phyloP scores from a whole-genome alignment of 1,140 invertebrate species.

The Drosophila repleta region DNA sequence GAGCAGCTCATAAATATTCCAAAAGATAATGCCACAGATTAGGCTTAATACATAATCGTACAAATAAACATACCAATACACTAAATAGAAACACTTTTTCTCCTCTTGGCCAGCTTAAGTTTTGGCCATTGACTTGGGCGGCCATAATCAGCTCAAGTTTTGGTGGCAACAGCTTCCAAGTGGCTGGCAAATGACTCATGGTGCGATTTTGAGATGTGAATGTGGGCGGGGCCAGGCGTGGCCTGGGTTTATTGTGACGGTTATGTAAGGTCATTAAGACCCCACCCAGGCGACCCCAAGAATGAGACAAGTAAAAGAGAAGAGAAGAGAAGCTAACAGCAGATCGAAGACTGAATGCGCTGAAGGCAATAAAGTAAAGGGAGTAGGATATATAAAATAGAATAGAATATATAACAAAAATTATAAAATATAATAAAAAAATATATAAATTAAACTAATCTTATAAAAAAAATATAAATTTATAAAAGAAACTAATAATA shows the following conservation, averaged over 20 bases:
- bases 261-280: conserved; percentile 39
- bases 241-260: not conserved
- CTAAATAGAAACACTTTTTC: too few relatives aligned
- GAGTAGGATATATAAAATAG: too few relatives aligned
- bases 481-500: too few relatives aligned
- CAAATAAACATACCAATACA: too few relatives aligned
- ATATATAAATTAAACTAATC: too few relatives aligned
- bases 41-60: too few relatives aligned
- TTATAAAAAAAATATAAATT: too few relatives aligned
- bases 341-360: conserved; percentile 1
- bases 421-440: too few relatives aligned
- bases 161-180: conserved; percentile 14
- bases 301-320: conserved; percentile 6
- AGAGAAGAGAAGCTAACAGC: not conserved
- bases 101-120: not conserved
- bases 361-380: too few relatives aligned
- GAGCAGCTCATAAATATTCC: not conserved
- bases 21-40: too few relatives aligned
- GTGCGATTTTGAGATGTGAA: not conserved
- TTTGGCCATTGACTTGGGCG: conserved; percentile 19
- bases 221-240: not conserved
- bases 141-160: conserved; percentile 19
- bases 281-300: conserved; percentile 28
- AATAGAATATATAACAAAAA: too few relatives aligned
- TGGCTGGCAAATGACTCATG: conserved; percentile 11